Evolutionary conservation across 2,888 invertebrate species (phyloP), one percentile per base, ranked within the genome.

Genomic region (Pimpla rufipes): DNA sequence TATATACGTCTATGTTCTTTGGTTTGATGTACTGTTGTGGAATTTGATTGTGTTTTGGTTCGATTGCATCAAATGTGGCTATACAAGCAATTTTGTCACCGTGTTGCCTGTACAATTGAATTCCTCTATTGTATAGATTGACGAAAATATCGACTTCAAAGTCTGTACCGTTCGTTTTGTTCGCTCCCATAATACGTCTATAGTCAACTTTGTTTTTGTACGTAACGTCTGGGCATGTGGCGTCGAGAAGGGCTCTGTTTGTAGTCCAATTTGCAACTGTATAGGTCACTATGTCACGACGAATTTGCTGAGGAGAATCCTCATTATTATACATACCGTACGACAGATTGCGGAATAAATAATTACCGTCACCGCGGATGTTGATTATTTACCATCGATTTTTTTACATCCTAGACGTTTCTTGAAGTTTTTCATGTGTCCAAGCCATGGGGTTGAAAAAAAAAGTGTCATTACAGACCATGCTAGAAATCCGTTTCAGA

Each of bases 331-430:
- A 67, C 11, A 67, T 16, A 16, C 67, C 67, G 18, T 67, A 42
- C n/a, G 67, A 67, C n/a, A 77, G 55, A 11, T 67, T 66, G 37
- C 77, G 18, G 29, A 77, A 77, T 67, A 77, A 57, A 16, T 67
- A 67, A 23, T 77, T 77, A 6, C 77, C 77, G 23, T 77, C 77
- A 7, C 77, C 77, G 8, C 21, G 45, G 13, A 67, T 67, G 16
- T 42, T 45, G 45, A 67, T 67, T 21, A 67, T 50, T 23, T 67
- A 18, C 5, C 16, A 42, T 45, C 18, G 23, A 67, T 67, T 67
- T 2, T 10, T 57, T 2, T 57, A 2, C 23, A 57, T 57, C 59
- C 3, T 57, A 29, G 2, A 2, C 5, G 3, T 3, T 29, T 29
- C 3, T 29, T 3, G 29, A n/a, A n/a, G 29, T 3, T 29, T 29